A percentile compares a stretch with the other conserved stretches of the same genome.
These are phyloP conservation scores for Cerastis rubricosa DNA, from an alignment of 2,888 invertebrate species.

Conservation along the genomic window DNA sequence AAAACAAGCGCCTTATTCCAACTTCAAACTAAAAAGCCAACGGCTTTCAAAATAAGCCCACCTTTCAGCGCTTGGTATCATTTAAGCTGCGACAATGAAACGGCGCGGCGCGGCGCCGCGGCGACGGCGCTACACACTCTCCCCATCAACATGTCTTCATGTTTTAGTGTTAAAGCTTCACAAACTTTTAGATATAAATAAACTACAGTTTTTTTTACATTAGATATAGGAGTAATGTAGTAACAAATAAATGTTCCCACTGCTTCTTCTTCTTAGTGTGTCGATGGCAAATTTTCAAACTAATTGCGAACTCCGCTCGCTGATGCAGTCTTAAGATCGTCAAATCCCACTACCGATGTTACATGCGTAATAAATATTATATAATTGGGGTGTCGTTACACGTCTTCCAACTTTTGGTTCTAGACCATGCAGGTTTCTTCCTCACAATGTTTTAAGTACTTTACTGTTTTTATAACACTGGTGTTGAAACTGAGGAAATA, in stretches of 20 bases:
- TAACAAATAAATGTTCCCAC: not conserved
- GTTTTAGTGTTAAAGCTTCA: not conserved
- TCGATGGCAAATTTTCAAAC: too few relatives aligned
- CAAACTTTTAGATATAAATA: not conserved
- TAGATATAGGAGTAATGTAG: not conserved
- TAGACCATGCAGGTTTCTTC: not conserved
- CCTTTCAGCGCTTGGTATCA: not conserved
- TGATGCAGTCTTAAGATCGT: too few relatives aligned
- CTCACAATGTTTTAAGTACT: too few relatives aligned
- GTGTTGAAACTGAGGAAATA: not conserved
- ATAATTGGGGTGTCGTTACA: not conserved
- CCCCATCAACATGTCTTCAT: not conserved
- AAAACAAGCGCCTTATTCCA: not conserved
- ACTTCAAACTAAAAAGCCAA: slow-evolving; percentile 1
- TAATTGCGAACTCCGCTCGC: too few relatives aligned
- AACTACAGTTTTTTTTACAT: not conserved
- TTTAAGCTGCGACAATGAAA: not conserved
- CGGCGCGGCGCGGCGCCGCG: not conserved
- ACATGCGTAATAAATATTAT: too few relatives aligned
- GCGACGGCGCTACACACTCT: not conserved
- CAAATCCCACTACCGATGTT: too few relatives aligned
- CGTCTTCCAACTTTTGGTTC: not conserved
- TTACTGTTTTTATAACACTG: not conserved
- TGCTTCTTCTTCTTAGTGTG: not conserved
- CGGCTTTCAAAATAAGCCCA: not conserved